Evolutionary conservation across 2,113 vertebrate species (phyloP).

Genomic region (Corythornis vintsioides): DNA sequence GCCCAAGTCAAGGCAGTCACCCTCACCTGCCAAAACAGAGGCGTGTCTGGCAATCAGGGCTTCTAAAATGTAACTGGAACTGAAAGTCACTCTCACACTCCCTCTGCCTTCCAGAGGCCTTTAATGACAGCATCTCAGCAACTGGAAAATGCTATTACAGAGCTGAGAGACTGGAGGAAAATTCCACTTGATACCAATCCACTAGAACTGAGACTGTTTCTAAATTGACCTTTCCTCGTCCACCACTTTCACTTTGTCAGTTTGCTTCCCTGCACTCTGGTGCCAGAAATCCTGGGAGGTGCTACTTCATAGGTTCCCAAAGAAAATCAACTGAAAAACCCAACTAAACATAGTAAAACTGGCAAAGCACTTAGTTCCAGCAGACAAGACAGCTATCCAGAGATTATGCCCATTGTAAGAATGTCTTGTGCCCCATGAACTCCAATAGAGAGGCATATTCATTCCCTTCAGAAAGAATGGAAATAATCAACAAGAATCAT

Average conservation of each 20-base stretch:
- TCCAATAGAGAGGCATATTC: not conserved
- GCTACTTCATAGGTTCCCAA: not conserved
- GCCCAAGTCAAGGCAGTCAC: not conserved
- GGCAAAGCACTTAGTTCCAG: not conserved
- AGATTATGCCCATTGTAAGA: not conserved
- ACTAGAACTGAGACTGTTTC: not conserved
- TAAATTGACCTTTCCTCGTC: slow-evolving; percentile 3
- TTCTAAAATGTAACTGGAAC: slow-evolving; percentile 1
- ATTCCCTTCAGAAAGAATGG: not conserved
- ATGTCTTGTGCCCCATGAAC: not conserved
- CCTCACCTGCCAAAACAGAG: not conserved
- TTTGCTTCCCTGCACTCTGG: not conserved
- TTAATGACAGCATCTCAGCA: slow-evolving; percentile 24
- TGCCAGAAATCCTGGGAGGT: not conserved
- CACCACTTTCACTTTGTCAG: not conserved
- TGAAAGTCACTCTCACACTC: not conserved
- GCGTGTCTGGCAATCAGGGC: not conserved
- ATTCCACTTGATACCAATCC: not conserved
- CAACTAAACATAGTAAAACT: not conserved
- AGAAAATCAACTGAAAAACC: not conserved
- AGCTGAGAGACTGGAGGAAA: slow-evolving; percentile 6
- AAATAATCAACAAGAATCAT: not conserved
- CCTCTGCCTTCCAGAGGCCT: not conserved
- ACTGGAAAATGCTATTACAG: not conserved
- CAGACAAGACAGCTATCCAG: not conserved